Percentiles rank a stretch among this genome's conserved stretches.
Evolutionary conservation across 2,797 vertebrate genomes (phyloP).

Genomic region (Argyrosomus regius): DNA sequence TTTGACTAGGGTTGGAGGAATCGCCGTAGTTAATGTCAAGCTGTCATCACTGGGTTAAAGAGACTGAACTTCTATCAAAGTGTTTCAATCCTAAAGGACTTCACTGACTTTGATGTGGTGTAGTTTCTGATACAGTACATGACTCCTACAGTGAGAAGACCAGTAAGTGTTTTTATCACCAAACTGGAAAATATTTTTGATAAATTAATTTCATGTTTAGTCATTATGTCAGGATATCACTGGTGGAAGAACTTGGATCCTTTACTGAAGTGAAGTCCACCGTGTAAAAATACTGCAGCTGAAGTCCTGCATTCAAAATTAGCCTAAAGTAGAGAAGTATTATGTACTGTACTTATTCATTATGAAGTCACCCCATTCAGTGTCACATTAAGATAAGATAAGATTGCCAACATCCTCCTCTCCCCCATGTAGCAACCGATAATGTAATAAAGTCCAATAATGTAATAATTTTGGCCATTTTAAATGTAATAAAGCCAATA

Average conservation of each 20-base stretch:
- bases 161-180: background rate
- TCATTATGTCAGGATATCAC: background rate
- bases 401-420: no score
- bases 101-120: slow-evolving; percentile 18
- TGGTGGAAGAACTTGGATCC: background rate
- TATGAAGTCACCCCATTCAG: background rate
- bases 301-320: background rate
- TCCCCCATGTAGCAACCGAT: no score
- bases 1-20: slow-evolving; percentile 23
- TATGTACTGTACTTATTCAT: background rate
- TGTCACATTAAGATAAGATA: no score
- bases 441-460: no score
- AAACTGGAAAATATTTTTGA: background rate
- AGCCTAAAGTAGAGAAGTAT: background rate
- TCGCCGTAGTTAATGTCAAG: background rate
- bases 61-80: background rate
- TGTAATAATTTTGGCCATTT: no score
- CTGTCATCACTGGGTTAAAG: background rate
- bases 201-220: background rate
- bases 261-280: background rate
- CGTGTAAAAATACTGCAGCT: background rate
- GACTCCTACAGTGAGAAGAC: background rate
- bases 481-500: no score
- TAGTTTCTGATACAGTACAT: background rate
- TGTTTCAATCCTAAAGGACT: background rate